phyloP scores from a whole-genome alignment of 2,113 vertebrate genomes.

The Erinaceus europaeus region DNA sequence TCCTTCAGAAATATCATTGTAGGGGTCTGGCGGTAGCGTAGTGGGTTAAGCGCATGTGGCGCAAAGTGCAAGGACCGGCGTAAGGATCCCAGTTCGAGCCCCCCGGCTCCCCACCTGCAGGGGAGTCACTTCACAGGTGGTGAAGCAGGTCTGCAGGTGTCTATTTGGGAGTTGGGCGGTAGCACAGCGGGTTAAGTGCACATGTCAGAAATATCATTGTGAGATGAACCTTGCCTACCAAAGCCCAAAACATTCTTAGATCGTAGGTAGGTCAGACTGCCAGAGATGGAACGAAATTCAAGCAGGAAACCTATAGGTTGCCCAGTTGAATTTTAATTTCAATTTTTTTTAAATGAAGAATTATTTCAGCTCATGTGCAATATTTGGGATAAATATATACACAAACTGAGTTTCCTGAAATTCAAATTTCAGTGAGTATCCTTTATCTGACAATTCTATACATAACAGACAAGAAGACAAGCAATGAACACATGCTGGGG shows the following conservation, averaged over 20 bases:
- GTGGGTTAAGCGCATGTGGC: no score
- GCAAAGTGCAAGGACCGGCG: no score
- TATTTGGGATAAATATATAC: not conserved
- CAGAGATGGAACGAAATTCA: not conserved
- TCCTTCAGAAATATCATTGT: conserved; percentile 21
- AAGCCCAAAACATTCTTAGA: not conserved
- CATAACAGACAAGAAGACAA: not conserved
- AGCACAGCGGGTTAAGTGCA: no score
- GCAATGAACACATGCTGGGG: not conserved
- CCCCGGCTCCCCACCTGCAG: no score
- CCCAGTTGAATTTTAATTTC: not conserved
- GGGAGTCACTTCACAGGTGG: no score
- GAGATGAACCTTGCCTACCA: not conserved
- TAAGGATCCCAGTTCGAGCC: no score
- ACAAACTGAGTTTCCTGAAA: not conserved
- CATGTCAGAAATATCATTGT: conserved; percentile 39
- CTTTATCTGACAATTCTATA: not conserved
- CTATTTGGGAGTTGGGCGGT: no score
- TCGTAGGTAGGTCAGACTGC: not conserved
- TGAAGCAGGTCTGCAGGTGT: no score
- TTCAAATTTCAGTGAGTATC: not conserved
- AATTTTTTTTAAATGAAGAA: not conserved
- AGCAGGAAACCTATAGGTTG: not conserved
- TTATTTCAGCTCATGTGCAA: not conserved
- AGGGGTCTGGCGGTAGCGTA: no score